Conservation (phyloP, 2,888 invertebrate genomes). For the Heterodera filipjevi region DNA sequence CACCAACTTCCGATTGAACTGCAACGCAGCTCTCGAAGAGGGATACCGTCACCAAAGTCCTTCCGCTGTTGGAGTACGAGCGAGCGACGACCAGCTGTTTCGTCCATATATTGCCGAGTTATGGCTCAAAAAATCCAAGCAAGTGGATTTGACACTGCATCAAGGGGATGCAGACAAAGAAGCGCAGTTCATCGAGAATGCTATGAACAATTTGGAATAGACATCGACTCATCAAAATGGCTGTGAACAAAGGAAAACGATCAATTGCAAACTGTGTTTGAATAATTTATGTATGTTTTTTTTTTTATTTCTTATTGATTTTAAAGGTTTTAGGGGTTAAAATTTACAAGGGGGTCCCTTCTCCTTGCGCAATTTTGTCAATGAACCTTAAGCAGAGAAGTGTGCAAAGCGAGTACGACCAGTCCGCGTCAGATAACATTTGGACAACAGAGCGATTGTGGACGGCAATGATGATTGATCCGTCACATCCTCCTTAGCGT, state of each 20-base stretch:
- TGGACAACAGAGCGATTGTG: conserved; percentile 18
- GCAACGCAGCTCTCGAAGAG: conserved; percentile 10
- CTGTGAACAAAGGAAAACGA: conserved; percentile 7
- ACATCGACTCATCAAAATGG: conserved; percentile 15
- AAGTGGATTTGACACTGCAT: conserved; percentile 14
- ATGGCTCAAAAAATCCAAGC: conserved; percentile 15
- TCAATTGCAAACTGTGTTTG: conserved; percentile 11
- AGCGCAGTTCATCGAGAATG: conserved; percentile 10
- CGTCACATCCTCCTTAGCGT: background rate
- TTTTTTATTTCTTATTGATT: background rate
- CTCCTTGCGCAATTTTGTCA: conserved; percentile 21
- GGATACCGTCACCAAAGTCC: conserved; percentile 18
- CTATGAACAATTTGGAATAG: conserved; percentile 21
- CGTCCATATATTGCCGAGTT: conserved; percentile 18
- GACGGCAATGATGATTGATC: background rate
- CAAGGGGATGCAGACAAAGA: conserved; percentile 8
- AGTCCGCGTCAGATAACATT: background rate
- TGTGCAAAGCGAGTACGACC: too few species aligned
- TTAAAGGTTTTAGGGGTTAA: background rate
- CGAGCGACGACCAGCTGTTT: conserved; percentile 10
- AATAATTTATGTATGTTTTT: conserved; percentile 8
- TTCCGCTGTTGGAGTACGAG: conserved; percentile 24
- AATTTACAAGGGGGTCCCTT: conserved; percentile 8
- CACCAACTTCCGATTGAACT: conserved; percentile 11
- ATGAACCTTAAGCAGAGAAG: too few species aligned